A percentile compares a stretch with the other conserved stretches of the same genome.
Evolutionary conservation across 2,113 vertebrate genomes (phyloP).

Genomic region (Atlantisia rogersi): DNA sequence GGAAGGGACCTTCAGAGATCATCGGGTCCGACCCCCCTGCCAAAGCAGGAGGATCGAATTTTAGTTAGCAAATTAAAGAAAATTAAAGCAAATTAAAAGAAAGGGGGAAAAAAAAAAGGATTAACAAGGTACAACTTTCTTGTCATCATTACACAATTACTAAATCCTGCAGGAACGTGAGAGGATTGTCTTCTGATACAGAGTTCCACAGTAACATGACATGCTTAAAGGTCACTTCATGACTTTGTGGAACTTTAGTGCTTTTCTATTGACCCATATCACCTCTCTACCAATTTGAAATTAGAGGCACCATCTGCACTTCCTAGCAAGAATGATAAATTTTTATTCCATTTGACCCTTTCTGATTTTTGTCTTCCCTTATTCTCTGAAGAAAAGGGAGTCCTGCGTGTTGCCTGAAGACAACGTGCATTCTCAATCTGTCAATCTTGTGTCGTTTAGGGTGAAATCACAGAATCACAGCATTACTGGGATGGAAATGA

Average conservation of each 20-base stretch:
- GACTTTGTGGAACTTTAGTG: neutral
- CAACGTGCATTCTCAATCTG: neutral
- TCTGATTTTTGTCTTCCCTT: neutral
- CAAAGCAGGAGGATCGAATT: neutral
- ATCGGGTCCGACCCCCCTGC: too few relatives aligned
- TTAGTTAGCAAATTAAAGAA: neutral
- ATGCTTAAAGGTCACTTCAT: neutral
- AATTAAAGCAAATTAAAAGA: neutral
- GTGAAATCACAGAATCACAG: neutral
- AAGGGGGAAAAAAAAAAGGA: rapidly evolving
- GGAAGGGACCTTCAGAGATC: too few relatives aligned
- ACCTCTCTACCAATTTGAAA: neutral
- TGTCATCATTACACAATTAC: neutral
- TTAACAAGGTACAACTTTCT: neutral
- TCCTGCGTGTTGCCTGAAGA: neutral
- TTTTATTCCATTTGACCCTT: neutral
- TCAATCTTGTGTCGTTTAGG: neutral
- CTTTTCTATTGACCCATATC: neutral
- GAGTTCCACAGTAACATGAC: too few relatives aligned
- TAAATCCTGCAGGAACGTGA: neutral
- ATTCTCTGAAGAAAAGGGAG: neutral
- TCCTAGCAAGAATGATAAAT: neutral
- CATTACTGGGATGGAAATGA: too few relatives aligned
- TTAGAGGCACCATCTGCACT: neutral
- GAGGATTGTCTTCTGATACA: neutral